Evolutionary conservation across 2,888 invertebrate genomes (phyloP).

Genomic region (Lithophane socia): DNA sequence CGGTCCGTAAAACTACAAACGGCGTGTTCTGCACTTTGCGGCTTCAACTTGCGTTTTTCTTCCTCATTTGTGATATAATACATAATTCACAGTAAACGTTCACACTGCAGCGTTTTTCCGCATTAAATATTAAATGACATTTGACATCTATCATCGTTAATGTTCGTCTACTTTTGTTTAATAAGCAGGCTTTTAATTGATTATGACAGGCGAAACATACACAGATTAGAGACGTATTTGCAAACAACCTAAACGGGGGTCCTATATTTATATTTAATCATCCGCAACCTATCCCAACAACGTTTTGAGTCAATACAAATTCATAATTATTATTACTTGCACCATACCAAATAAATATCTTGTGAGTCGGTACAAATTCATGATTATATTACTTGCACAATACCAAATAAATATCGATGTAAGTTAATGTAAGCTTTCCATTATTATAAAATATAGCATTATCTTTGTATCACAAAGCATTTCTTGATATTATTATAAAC

Average conservation of each 20-base stretch:
- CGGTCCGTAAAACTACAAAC: not conserved
- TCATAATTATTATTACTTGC: too few relatives aligned
- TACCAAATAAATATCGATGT: not conserved
- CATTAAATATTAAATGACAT: not conserved
- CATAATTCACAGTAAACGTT: conserved; percentile 15
- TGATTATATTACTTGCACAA: too few relatives aligned
- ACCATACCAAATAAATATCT: too few relatives aligned
- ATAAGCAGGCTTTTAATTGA: not conserved
- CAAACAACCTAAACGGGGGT: not conserved
- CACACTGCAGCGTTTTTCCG: conserved; percentile 8
- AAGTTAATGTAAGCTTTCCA: conserved; percentile 1
- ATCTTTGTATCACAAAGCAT: conserved; percentile 20
- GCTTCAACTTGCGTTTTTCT: conserved; percentile 6
- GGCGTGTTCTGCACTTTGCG: not conserved
- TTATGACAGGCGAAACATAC: not conserved
- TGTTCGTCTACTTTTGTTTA: not conserved
- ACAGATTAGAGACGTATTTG: not conserved
- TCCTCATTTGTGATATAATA: conserved; percentile 21
- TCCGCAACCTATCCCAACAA: conserved; percentile 23
- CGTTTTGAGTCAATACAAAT: not conserved
- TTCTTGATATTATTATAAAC: conserved; percentile 36
- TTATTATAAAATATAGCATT: conserved; percentile 26
- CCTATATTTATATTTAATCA: not conserved
- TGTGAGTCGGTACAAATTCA: too few relatives aligned
- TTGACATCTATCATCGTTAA: not conserved